These are phyloP conservation scores for Delphinus delphis DNA, from an alignment of 2,113 vertebrate genomes.

Conservation along the genomic window DNA sequence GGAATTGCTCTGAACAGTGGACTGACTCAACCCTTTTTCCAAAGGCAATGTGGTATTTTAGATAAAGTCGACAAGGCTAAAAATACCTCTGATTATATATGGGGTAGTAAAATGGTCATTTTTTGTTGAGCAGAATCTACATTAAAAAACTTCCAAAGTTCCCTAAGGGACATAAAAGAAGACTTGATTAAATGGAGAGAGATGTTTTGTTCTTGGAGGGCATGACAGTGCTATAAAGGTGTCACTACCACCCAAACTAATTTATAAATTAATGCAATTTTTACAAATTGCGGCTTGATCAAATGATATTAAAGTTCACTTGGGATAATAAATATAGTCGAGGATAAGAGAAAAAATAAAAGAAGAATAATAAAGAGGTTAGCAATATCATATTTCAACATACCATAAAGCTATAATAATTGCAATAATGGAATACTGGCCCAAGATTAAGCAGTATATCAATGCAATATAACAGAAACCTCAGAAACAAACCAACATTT, in stretches of 20 bases:
- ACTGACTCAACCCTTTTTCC: background rate
- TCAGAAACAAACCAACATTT: background rate
- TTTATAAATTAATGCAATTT: conserved; percentile 59
- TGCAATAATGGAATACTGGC: conserved; percentile 5
- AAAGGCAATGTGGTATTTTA: conserved; percentile 50
- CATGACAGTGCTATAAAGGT: conserved; percentile 45
- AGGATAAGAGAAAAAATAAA: background rate
- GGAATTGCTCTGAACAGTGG: background rate
- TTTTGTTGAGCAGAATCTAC: conserved; percentile 39
- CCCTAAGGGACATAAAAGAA: conserved; percentile 34
- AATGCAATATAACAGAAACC: background rate
- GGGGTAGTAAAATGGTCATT: conserved; percentile 58
- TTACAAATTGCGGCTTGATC: conserved; percentile 33
- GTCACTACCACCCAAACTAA: conserved; percentile 26
- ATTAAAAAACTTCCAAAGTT: conserved; percentile 39
- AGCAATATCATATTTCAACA: conserved; percentile 23
- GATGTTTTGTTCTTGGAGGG: conserved; percentile 31
- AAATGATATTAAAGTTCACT: conserved; percentile 33
- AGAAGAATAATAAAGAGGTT: background rate
- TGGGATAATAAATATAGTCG: background rate
- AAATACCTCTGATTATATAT: conserved; percentile 33
- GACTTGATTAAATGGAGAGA: conserved; percentile 33
- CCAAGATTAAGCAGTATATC: conserved; percentile 26
- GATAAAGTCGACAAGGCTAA: conserved; percentile 18
- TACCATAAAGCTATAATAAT: background rate